A percentile compares a stretch with the other conserved stretches of the same genome.
Conservation (phyloP, 2,113 vertebrate species). For the Phasianus colchicus region DNA sequence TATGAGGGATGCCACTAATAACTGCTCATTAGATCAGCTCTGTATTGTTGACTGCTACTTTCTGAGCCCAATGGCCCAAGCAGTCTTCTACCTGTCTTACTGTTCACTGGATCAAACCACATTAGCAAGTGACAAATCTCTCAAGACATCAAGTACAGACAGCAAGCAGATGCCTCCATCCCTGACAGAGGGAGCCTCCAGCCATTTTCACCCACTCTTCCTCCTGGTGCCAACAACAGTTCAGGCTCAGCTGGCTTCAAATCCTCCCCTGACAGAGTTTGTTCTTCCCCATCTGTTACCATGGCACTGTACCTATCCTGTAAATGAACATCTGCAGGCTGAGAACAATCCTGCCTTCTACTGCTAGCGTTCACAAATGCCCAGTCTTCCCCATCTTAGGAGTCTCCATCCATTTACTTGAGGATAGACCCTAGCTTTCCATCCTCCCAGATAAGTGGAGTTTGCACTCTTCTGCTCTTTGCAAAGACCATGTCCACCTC, state of each 20-base stretch:
- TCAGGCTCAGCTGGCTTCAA: constrained; percentile 4
- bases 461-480: background rate
- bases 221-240: background rate
- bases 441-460: background rate
- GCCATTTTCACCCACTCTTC: background rate
- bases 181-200: background rate
- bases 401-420: background rate
- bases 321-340: constrained; percentile 29
- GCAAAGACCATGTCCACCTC: background rate
- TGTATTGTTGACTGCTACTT: background rate
- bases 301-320: background rate
- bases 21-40: background rate
- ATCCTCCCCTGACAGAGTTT: constrained; percentile 7
- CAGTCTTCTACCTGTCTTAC: background rate
- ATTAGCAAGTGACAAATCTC: background rate
- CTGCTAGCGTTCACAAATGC: background rate
- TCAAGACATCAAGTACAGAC: background rate
- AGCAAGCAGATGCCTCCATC: background rate
- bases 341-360: background rate
- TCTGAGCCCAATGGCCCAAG: background rate
- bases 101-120: background rate
- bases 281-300: constrained; percentile 36
- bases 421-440: background rate
- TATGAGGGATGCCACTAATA: background rate
- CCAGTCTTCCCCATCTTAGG: background rate